These are phyloP conservation scores for Entomobrya multifasciata DNA, from an alignment of 2,888 invertebrate genomes.

Conservation along the genomic window DNA sequence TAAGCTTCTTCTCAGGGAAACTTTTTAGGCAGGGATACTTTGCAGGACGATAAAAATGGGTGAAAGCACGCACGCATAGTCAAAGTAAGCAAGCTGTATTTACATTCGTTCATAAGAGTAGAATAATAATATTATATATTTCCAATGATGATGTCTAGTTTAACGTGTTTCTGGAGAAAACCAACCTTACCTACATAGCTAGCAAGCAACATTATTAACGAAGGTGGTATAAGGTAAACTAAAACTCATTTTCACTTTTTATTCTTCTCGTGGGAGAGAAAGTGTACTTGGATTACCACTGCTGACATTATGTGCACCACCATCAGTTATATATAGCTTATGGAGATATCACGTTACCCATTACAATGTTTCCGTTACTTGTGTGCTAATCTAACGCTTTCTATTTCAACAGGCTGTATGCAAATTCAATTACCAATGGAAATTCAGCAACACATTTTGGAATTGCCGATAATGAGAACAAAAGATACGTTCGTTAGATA, in stretches of 20 bases:
- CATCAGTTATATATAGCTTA: too few relatives aligned
- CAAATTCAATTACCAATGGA: conserved; percentile 60
- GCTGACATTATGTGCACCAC: too few relatives aligned
- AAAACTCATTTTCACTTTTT: conserved; percentile 65
- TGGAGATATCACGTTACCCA: conserved; percentile 37
- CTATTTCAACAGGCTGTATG: conserved; percentile 62
- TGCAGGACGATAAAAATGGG: conserved; percentile 10
- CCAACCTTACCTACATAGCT: too few relatives aligned
- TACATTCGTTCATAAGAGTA: conserved; percentile 17
- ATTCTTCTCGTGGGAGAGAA: conserved; percentile 61
- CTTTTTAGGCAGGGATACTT: conserved; percentile 16
- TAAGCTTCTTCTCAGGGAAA: conserved; percentile 28
- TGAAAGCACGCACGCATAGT: conserved; percentile 48
- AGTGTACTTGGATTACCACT: conserved; percentile 59
- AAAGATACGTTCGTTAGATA: conserved; percentile 26
- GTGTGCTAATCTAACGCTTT: conserved; percentile 5
- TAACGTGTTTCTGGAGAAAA: not conserved
- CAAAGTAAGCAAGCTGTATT: conserved; percentile 21
- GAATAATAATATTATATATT: not conserved
- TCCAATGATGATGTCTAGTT: not conserved
- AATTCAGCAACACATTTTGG: conserved; percentile 40
- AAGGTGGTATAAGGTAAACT: conserved; percentile 20
- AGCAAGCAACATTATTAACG: not conserved
- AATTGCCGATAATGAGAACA: conserved; percentile 35
- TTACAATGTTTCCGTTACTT: not conserved